Percentiles rank a stretch among this genome's conserved stretches.
phyloP scores from a whole-genome alignment of 2,113 vertebrate species.

The Lipophrys pholis region DNA sequence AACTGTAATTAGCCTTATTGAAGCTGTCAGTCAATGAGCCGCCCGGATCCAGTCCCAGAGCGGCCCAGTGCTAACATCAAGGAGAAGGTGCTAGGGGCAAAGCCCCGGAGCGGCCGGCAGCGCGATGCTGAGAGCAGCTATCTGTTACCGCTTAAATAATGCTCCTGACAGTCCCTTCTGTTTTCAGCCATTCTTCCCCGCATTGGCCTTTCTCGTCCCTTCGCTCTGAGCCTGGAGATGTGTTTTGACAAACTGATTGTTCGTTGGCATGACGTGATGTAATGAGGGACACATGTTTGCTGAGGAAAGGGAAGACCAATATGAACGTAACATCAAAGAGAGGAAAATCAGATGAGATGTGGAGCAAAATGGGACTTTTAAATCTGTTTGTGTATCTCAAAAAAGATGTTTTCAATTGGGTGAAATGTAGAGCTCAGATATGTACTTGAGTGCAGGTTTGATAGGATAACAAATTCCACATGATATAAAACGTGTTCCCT shows the following conservation, averaged over 20 bases:
- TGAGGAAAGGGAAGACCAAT: conserved; percentile 55
- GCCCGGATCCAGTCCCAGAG: conserved; percentile 56
- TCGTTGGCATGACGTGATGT: conserved; percentile 73
- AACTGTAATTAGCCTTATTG: conserved; percentile 82
- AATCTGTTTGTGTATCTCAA: conserved; percentile 65
- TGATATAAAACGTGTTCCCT: conserved; percentile 55
- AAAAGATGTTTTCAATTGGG: conserved; percentile 70
- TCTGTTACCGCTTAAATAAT: conserved; percentile 74
- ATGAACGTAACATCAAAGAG: conserved; percentile 71
- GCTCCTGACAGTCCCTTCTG: conserved; percentile 60
- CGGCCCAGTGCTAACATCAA: conserved; percentile 70
- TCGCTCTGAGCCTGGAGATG: conserved; percentile 57
- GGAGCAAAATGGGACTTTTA: conserved; percentile 50
- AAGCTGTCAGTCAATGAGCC: conserved; percentile 77
- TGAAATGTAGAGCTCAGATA: conserved; percentile 50
- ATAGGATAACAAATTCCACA: conserved; percentile 61
- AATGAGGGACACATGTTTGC: conserved; percentile 79
- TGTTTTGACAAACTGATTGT: conserved; percentile 78
- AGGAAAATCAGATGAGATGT: conserved; percentile 63
- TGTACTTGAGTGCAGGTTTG: conserved; percentile 46
- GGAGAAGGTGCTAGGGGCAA: conserved; percentile 59
- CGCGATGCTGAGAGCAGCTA: conserved; percentile 63
- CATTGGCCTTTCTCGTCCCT: conserved; percentile 46
- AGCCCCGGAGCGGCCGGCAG: conserved; percentile 31
- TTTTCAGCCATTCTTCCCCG: conserved; percentile 46